Evolutionary conservation across 2,888 invertebrate genomes (phyloP).

Genomic region (Prenolepis imparis): DNA sequence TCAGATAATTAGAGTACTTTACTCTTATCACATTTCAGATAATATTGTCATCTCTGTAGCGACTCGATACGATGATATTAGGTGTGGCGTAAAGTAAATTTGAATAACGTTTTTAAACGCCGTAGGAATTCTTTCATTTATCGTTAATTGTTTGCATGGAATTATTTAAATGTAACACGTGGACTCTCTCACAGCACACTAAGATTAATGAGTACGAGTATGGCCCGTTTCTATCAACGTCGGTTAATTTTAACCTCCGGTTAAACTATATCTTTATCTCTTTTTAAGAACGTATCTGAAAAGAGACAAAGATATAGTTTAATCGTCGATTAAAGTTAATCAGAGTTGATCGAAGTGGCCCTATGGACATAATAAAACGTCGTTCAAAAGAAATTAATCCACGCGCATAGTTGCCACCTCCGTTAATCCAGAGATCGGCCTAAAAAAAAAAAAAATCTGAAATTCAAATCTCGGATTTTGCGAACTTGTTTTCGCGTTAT

Average conservation of each 20-base stretch:
- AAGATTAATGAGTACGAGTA: background rate
- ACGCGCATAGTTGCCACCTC: no score
- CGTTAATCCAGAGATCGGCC: no score
- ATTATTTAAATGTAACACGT: background rate
- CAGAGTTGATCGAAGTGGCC: no score
- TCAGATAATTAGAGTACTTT: slow-evolving; percentile 62
- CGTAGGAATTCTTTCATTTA: background rate
- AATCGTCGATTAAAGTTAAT: no score
- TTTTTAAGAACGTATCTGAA: no score
- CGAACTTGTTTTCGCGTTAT: background rate
- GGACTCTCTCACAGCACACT: background rate
- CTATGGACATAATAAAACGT: background rate
- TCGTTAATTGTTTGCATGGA: background rate
- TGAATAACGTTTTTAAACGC: background rate
- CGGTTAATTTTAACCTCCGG: no score
- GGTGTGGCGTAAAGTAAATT: background rate
- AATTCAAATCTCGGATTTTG: slow-evolving; percentile 11
- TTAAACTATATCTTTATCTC: no score
- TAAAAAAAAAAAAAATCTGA: background rate
- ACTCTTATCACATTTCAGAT: slow-evolving; percentile 58
- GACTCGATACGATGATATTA: background rate
- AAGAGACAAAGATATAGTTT: no score
- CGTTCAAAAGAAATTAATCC: background rate
- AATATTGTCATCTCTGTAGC: background rate
- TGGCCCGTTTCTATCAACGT: no score